A percentile compares a stretch with the other conserved stretches of the same genome.
phyloP scores from a whole-genome alignment of 2,113 vertebrate species.

The Electrona antarctica region DNA sequence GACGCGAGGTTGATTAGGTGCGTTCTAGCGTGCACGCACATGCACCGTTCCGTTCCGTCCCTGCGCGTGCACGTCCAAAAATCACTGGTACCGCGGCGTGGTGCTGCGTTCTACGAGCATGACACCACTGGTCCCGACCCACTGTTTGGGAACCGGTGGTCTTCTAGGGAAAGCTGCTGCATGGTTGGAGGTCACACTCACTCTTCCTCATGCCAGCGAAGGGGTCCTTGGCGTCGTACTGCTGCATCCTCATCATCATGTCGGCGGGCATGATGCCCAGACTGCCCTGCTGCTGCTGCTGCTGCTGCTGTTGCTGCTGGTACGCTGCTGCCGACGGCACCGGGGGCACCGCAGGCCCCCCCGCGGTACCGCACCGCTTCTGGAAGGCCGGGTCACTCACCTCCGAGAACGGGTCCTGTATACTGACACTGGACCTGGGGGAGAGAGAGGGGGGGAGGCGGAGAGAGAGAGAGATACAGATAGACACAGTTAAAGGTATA shows the following conservation, averaged over 20 bases:
- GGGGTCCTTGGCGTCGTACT: slow-evolving; percentile 96
- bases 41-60: too few relatives aligned
- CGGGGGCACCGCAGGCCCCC: slow-evolving; percentile 85
- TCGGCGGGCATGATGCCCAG: slow-evolving; percentile 85
- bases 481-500: too few relatives aligned
- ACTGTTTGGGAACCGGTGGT: too few relatives aligned
- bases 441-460: neutral
- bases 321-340: slow-evolving; percentile 77
- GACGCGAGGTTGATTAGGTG: too few relatives aligned
- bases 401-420: slow-evolving; percentile 95
- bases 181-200: slow-evolving; percentile 61
- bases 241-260: slow-evolving; percentile 94
- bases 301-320: slow-evolving; percentile 91
- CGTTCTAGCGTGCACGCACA: too few relatives aligned
- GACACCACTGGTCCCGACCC: too few relatives aligned
- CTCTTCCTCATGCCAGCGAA: slow-evolving; percentile 97
- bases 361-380: slow-evolving; percentile 72
- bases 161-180: neutral
- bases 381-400: slow-evolving; percentile 90
- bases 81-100: too few relatives aligned
- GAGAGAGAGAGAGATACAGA: neutral
- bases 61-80: too few relatives aligned
- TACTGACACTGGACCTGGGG: slow-evolving; percentile 86
- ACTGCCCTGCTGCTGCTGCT: slow-evolving; percentile 87
- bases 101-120: too few relatives aligned